Evolutionary conservation across 92 coral and sea anemone species (phyloP), one percentile per base, ranked within the genome.

Genomic region (Parazoanthus atlanticus): DNA sequence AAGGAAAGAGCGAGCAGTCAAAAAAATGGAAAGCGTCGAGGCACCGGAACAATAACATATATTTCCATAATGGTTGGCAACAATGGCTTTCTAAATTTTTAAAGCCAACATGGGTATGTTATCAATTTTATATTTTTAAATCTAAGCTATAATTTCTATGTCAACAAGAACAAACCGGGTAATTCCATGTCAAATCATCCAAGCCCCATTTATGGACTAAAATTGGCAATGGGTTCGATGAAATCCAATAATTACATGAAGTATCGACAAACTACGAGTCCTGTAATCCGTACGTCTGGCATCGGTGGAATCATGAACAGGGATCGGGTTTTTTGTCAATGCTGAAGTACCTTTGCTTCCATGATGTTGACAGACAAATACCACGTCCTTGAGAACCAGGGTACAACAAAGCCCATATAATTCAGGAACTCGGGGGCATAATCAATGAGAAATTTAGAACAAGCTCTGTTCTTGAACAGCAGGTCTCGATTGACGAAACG

Each of bases 301-400:
- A 34, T 74, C 10, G 46, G 78, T 4, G 78, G 33, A 74, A 8
- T 74, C 36, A 74, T 74, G 41, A 34, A 49, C 78, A 74, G 78
- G 38, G 33, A 74, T 74, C 25, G n/a, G n/a, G 46, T 29, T 33
- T 74, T 74, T 74, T 34, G 26, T 5, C 78, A 74, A 74, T 78
- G 43, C 81, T 78, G 23, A 33, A 33, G 43, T 78, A 41, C 58
- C 64, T 78, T 41, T 78, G 81, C 23, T 78, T 46, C 34, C 78
- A 74, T 9, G 16, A 43, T 78, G 81, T 78, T 43, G 81, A 78
- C 64, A 3, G 25, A 78, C 49, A 78, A 78, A 10, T 41, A 7
- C 81, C 65, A 17, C 19, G 64, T 21, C 81, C 21, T 78, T 65
- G 58, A 78, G 81, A 78, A 43, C 56, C 81, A 23, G 81, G 81